These are phyloP conservation scores for Peromyscus maniculatus DNA, from an alignment of 2,113 vertebrate species.

Conservation along the genomic window DNA sequence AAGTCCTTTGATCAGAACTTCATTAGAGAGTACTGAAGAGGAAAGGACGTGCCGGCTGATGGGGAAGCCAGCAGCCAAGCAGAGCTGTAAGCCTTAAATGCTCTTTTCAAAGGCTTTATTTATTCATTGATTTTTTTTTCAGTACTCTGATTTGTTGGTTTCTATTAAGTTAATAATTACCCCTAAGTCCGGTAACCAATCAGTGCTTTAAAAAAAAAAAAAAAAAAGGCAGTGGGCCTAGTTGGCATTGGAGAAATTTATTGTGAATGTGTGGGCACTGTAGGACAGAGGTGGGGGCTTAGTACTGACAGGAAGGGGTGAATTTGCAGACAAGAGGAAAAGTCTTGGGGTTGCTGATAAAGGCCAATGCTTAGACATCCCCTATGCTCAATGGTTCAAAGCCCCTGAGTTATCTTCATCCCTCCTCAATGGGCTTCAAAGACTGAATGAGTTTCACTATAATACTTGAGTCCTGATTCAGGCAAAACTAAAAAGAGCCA, in stretches of 20 bases:
- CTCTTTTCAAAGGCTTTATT: slow-evolving; percentile 34
- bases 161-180: neutral
- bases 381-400: neutral
- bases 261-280: too few relatives aligned
- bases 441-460: neutral
- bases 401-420: neutral
- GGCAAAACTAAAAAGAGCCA: neutral
- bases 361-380: neutral
- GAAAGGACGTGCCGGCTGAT: neutral
- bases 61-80: slow-evolving; percentile 2
- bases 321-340: neutral
- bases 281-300: neutral
- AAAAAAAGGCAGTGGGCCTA: neutral
- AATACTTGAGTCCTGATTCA: neutral
- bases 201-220: neutral
- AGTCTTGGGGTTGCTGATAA: too few relatives aligned
- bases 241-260: neutral
- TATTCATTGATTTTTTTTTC: slow-evolving; percentile 22
- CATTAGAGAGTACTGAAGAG: slow-evolving; percentile 12
- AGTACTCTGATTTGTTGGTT: neutral
- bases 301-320: rapidly evolving
- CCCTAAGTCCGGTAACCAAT: neutral
- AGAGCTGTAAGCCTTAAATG: neutral
- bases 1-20: slow-evolving; percentile 59
- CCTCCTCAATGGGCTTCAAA: neutral